Evolutionary conservation across 1,140 invertebrate species (phyloP).

Genomic region (Drosophila tsacasi): DNA sequence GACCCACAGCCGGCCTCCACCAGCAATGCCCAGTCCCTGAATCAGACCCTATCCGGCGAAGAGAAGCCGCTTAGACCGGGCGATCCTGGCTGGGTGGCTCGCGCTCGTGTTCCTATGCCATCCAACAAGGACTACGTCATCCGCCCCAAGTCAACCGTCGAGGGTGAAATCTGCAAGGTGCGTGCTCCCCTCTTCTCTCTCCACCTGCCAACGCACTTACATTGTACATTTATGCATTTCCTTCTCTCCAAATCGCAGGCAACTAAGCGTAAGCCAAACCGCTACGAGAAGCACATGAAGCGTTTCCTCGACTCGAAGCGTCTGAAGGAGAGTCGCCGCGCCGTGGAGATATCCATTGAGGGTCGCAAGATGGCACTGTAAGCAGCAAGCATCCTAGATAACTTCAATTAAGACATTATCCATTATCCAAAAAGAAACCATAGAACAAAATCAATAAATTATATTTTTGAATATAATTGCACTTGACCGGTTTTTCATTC

Average conservation of each 20-base stretch:
- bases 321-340: slow-evolving; percentile 90
- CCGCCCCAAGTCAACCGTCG: slow-evolving; percentile 95
- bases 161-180: slow-evolving; percentile 93
- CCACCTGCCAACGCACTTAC: background rate
- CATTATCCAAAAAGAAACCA: slow-evolving; percentile 9
- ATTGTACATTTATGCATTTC: slow-evolving; percentile 2
- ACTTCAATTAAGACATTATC: slow-evolving; percentile 30
- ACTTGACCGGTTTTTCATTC: background rate
- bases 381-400: slow-evolving; percentile 53
- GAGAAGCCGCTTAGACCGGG: slow-evolving; percentile 91
- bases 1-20: slow-evolving; percentile 74
- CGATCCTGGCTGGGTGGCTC: slow-evolving; percentile 96
- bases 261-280: slow-evolving; percentile 92
- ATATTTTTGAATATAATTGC: slow-evolving; percentile 57
- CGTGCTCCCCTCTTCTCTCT: slow-evolving; percentile 67
- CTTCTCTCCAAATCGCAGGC: slow-evolving; percentile 85
- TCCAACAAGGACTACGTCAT: slow-evolving; percentile 99
- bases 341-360: slow-evolving; percentile 97
- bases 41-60: slow-evolving; percentile 84
- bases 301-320: slow-evolving; percentile 95
- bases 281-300: slow-evolving; percentile 96
- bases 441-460: slow-evolving; percentile 57
- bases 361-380: slow-evolving; percentile 97
- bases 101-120: slow-evolving; percentile 97
- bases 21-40: slow-evolving; percentile 87